A percentile compares a stretch with the other conserved stretches of the same genome.
phyloP scores from a whole-genome alignment of 2,888 invertebrate species.

The Acleris sparsana region DNA sequence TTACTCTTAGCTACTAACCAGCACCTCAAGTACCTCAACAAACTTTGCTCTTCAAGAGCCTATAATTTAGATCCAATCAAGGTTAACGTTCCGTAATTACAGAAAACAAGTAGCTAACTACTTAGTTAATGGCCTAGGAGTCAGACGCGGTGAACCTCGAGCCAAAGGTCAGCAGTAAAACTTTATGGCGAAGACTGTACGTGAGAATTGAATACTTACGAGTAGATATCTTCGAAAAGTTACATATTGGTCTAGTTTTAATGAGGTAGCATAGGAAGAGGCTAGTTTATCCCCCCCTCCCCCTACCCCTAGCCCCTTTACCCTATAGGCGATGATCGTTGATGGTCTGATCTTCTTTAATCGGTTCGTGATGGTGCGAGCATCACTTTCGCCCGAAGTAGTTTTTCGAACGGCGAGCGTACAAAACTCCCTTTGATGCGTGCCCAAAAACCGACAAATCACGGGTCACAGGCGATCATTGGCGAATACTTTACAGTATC shows the following conservation, averaged over 20 bases:
- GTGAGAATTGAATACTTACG: neutral
- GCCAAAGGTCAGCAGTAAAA: constrained; percentile 16
- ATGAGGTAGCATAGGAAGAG: neutral
- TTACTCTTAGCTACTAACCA: neutral
- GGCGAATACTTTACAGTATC: too few species aligned
- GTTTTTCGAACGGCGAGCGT: too few species aligned
- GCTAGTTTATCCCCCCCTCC: too few species aligned
- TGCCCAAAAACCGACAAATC: too few species aligned
- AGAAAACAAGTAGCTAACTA: constrained; percentile 8
- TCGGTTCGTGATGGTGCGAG: too few species aligned
- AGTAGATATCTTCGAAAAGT: neutral
- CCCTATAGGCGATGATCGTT: too few species aligned
- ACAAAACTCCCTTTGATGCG: too few species aligned
- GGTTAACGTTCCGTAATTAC: constrained; percentile 20
- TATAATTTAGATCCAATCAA: constrained; percentile 27
- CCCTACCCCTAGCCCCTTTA: too few species aligned
- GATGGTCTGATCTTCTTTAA: too few species aligned
- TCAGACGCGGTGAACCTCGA: constrained; percentile 5
- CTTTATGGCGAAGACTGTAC: neutral
- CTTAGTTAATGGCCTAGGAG: constrained; percentile 2
- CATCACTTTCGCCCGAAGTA: too few species aligned
- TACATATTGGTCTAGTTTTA: neutral
- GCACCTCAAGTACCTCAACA: too few species aligned
- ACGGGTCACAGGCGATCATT: too few species aligned
- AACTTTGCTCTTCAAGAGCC: constrained; percentile 1